phyloP scores from a whole-genome alignment of 2,888 invertebrate genomes.

The Tridacna crocea region DNA sequence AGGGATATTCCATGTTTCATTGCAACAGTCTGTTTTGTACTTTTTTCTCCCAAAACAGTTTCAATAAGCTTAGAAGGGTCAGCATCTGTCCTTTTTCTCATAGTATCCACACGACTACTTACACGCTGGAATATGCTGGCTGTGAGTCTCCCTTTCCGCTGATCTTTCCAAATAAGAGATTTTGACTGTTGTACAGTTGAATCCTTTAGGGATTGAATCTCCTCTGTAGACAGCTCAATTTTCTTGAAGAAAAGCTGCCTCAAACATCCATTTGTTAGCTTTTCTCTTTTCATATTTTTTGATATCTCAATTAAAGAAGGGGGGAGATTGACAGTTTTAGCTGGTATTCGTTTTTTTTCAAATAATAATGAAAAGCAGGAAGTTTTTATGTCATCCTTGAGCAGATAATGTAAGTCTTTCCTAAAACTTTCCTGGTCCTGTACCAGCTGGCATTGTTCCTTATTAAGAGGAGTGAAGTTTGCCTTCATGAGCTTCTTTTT shows the following conservation, averaged over 20 bases:
- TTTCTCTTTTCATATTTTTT: not conserved
- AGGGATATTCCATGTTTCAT: conserved; percentile 55
- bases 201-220: not conserved
- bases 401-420: conserved; percentile 1
- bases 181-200: conserved; percentile 15
- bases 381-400: conserved; percentile 24
- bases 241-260: not conserved
- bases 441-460: not conserved
- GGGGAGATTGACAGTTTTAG: not conserved
- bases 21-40: conserved; percentile 20
- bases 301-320: not conserved
- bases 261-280: not conserved
- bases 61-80: conserved; percentile 24
- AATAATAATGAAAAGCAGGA: conserved; percentile 16
- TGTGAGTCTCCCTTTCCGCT: conserved; percentile 31
- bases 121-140: conserved; percentile 40
- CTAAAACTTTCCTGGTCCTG: not conserved
- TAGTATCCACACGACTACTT: conserved; percentile 3
- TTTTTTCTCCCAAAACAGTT: conserved; percentile 25
- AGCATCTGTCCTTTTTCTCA: conserved; percentile 2
- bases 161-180: conserved; percentile 16
- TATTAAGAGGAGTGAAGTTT: conserved; percentile 35
- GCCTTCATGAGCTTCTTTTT: not conserved
- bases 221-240: conserved; percentile 5
- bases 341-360: conserved; percentile 14